Percentiles rank a stretch among this genome's conserved stretches.
phyloP scores from a whole-genome alignment of 2,888 invertebrate genomes.

The Caenorhabditis angaria region DNA sequence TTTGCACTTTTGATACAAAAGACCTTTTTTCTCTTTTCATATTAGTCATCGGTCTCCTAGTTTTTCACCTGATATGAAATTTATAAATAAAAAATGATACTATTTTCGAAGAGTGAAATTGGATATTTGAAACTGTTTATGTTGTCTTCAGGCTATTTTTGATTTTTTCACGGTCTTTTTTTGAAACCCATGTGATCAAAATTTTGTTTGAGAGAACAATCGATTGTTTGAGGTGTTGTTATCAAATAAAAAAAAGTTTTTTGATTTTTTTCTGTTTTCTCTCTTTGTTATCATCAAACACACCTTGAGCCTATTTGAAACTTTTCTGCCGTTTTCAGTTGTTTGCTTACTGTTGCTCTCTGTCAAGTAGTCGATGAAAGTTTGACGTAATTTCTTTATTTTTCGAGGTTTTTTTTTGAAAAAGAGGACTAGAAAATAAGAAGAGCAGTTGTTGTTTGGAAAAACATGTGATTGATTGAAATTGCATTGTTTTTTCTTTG shows the following conservation, averaged over 20 bases:
- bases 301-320: background rate
- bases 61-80: background rate
- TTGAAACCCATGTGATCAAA: background rate
- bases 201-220: background rate
- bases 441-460: background rate
- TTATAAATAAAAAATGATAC: background rate
- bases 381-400: background rate
- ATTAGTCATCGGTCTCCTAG: background rate
- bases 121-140: background rate
- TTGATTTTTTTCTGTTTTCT: no score
- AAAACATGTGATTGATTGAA: background rate
- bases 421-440: background rate
- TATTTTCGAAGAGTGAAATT: background rate
- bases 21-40: background rate
- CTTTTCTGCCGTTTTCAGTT: background rate
- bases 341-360: background rate
- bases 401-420: no score
- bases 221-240: background rate
- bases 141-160: background rate
- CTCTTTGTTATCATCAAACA: no score
- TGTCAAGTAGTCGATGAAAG: background rate
- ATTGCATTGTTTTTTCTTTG: background rate
- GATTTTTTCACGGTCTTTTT: background rate
- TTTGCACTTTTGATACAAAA: background rate
- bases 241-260: background rate